Base-by-base conservation (phyloP, 2,797 vertebrate species). In the Chelon auratus region DNA sequence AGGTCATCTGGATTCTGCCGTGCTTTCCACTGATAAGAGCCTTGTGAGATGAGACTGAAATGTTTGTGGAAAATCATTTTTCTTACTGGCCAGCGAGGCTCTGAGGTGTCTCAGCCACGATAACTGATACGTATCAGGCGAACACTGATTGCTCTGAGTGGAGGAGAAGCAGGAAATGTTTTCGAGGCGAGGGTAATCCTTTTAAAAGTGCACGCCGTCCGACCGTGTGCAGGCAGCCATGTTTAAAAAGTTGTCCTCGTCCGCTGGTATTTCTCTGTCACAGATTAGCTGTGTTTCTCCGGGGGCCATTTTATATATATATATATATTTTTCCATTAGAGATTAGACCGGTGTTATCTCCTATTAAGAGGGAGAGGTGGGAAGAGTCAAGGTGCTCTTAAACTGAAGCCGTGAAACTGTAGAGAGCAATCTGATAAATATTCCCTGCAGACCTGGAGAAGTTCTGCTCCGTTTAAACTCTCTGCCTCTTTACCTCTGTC, bases 221-320 rank as follows among this genome's bases (percentile, higher is more conserved):
- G n/a, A 74, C 79, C 65, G 4, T 76, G 77, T 68, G 45, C 62
- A 54, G 80, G 69, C 67, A 51, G 67, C 67, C 72, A 68, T 78
- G 61, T 79, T 83, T 75, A 57, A 74, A 80, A 86, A 81, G 78
- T 81, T 81, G 81, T 77, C 62, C 57, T 67, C 33, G 5, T 1
- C 47, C 50, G 73, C 66, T 52, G 60, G 68, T 78, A 66, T 80
- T 86, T 36, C 56, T 57, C 53, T 43, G 56, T 61, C 51, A 54
- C 52, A 77, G 78, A 86, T 89, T 80, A 83, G 73, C 68, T 71
- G 42, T 60, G 62, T 80, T 82, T 84, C 81, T 75, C 55, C 60
- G 3, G 66, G 54, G 72, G 55, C 75, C 75, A 53, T 70, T 85
- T 68, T 83, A 33, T 33, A 6, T 33, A 33, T 33, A 33, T 33